phyloP scores from a whole-genome alignment of 2,797 vertebrate genomes.

The Cercopithecus mitis region DNA sequence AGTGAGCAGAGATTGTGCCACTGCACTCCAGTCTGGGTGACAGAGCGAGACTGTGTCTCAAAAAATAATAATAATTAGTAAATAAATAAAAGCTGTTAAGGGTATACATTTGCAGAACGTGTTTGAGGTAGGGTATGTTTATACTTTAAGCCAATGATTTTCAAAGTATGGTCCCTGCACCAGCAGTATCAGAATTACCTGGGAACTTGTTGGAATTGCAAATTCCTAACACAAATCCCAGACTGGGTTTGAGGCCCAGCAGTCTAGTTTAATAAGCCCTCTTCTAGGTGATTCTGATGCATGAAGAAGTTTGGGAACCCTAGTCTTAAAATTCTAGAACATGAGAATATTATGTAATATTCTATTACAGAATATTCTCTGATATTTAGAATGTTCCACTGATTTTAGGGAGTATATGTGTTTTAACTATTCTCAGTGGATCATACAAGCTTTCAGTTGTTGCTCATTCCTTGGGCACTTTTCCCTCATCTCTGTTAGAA shows the following conservation, averaged over 20 bases:
- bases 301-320: background rate
- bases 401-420: background rate
- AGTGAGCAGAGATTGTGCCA: too few species aligned
- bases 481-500: background rate
- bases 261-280: background rate
- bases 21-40: too few species aligned
- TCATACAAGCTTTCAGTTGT: background rate
- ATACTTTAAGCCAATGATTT: background rate
- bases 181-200: background rate
- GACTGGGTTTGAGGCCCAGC: background rate
- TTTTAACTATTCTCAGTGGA: background rate
- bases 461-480: background rate
- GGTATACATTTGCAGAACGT: background rate
- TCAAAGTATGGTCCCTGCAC: background rate
- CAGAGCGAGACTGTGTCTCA: too few species aligned
- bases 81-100: too few species aligned
- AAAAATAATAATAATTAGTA: too few species aligned
- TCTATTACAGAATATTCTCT: background rate
- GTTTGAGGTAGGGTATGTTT: background rate
- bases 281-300: background rate
- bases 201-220: slow-evolving; percentile 26
- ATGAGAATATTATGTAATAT: background rate
- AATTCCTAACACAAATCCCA: background rate
- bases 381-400: background rate
- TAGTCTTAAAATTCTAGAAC: slow-evolving; percentile 16